Evolutionary conservation across 2,797 vertebrate species (phyloP).

Genomic region (Oreochromis mossambicus): DNA sequence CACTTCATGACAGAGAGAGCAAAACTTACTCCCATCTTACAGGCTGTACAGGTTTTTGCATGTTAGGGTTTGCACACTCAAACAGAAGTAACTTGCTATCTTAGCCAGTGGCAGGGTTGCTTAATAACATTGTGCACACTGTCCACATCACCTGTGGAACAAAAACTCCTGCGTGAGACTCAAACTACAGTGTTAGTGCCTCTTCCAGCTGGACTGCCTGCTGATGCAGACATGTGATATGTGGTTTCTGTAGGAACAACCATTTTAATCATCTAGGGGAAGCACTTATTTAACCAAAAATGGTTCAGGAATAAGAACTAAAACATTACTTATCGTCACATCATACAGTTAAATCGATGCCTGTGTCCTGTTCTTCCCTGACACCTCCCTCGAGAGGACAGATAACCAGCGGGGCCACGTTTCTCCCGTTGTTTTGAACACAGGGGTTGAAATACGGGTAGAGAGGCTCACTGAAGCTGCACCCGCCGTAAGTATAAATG

Average conservation of each 20-base stretch:
- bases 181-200: neutral
- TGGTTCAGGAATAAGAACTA: neutral
- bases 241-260: neutral
- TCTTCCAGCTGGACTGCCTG: neutral
- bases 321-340: neutral
- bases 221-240: neutral
- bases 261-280: neutral
- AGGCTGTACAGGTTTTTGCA: neutral
- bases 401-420: slow-evolving; percentile 57
- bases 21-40: neutral
- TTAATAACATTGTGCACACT: neutral
- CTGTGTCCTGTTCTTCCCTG: neutral
- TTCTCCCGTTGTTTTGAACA: slow-evolving; percentile 55
- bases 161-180: neutral
- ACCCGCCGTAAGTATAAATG: slow-evolving; percentile 55
- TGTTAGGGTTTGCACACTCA: neutral
- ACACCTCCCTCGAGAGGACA: neutral
- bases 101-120: neutral
- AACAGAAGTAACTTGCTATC: neutral
- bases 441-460: slow-evolving; percentile 71
- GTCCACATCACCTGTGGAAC: neutral
- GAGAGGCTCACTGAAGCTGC: slow-evolving; percentile 56
- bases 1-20: neutral
- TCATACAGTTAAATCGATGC: neutral
- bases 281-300: neutral